Evolutionary conservation across 2,797 vertebrate genomes (phyloP).

Genomic region (Hydrocynus forskahlii): DNA sequence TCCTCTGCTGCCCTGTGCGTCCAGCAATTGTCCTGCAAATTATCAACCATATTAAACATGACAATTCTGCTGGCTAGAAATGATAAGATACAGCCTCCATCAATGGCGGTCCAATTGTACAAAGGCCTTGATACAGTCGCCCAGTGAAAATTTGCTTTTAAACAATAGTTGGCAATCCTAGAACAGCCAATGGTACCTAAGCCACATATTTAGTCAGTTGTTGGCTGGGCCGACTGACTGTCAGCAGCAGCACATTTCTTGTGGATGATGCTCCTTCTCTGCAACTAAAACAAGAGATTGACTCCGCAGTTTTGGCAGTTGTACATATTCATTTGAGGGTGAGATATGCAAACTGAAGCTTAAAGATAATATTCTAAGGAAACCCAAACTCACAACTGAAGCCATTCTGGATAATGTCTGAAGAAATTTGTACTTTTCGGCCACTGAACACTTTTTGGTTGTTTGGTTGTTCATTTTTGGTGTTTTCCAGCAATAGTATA

Average conservation of each 20-base stretch:
- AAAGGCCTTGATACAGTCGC: background rate
- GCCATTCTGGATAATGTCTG: background rate
- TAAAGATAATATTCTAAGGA: background rate
- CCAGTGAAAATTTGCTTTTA: slow-evolving; percentile 2
- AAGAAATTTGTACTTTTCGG: background rate
- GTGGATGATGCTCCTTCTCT: background rate
- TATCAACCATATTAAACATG: slow-evolving; percentile 21
- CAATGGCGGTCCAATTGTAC: background rate
- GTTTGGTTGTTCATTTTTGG: no score
- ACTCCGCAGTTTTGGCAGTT: background rate
- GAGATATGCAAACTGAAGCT: background rate
- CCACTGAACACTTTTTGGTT: background rate
- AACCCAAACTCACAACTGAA: background rate
- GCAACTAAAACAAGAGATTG: background rate
- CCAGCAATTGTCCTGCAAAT: slow-evolving; percentile 3
- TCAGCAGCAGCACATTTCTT: background rate
- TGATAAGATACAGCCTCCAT: background rate
- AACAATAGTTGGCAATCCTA: background rate
- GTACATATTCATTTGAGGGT: background rate
- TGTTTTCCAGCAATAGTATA: background rate
- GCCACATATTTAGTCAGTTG: background rate
- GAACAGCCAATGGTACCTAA: background rate
- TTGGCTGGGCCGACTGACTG: no score
- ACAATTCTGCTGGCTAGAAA: background rate
- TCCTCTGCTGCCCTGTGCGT: slow-evolving; percentile 31